These are phyloP conservation scores for Drosophila baimaii DNA, from an alignment of 1,140 invertebrate species.

Conservation along the genomic window DNA sequence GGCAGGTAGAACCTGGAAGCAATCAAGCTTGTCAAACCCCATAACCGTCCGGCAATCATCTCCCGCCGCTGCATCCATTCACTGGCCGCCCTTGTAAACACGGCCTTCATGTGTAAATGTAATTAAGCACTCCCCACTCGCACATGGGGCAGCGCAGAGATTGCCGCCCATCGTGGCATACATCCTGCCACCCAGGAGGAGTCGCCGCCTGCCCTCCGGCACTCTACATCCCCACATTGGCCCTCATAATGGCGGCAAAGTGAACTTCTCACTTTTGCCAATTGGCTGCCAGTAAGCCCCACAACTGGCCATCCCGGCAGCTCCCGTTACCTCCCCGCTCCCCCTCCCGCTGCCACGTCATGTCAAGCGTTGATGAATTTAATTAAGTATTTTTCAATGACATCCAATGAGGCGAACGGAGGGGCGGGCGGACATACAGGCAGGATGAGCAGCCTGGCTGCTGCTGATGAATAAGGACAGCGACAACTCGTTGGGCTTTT, in stretches of 20 bases:
- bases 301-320: neutral
- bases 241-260: conserved; percentile 71
- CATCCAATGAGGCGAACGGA: conserved; percentile 56
- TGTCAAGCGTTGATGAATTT: conserved; percentile 82
- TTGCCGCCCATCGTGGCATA: conserved; percentile 13
- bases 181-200: neutral
- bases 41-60: conserved; percentile 51
- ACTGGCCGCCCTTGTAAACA: conserved; percentile 43
- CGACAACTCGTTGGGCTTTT: conserved; percentile 47
- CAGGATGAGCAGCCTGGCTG: conserved; percentile 1
- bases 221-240: conserved; percentile 31
- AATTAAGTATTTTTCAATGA: conserved; percentile 82
- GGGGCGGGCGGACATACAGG: no score
- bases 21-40: conserved; percentile 55
- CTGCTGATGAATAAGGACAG: conserved; percentile 16
- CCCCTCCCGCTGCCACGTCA: conserved; percentile 27
- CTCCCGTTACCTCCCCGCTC: neutral
- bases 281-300: conserved; percentile 64
- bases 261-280: conserved; percentile 76
- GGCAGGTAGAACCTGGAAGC: conserved; percentile 21
- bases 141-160: conserved; percentile 31
- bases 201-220: neutral
- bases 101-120: conserved; percentile 73
- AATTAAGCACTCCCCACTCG: conserved; percentile 69
- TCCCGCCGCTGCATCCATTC: conserved; percentile 33